Evolutionary conservation across 2,888 invertebrate species (phyloP).

Genomic region (Andrena haemorrhoa): DNA sequence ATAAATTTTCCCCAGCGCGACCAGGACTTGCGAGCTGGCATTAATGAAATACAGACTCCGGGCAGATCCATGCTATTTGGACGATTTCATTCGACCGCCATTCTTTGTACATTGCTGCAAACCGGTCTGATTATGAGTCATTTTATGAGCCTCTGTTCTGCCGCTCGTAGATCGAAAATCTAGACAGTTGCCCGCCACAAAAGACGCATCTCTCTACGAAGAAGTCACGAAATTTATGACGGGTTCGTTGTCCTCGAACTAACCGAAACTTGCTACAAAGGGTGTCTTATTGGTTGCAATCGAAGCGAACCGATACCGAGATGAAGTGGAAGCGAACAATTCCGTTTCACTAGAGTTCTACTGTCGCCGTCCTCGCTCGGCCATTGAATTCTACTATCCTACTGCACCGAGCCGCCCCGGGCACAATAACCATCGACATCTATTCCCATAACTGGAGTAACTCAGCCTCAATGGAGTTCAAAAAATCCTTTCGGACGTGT

Average conservation of each 20-base stretch:
- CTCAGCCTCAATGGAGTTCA: neutral
- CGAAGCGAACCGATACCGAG: too few species aligned
- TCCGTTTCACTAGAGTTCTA: neutral
- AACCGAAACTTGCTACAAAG: too few species aligned
- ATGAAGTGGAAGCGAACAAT: too few species aligned
- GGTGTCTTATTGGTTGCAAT: too few species aligned
- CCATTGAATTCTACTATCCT: neutral
- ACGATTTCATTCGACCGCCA: neutral
- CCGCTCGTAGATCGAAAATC: too few species aligned
- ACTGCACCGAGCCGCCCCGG: neutral
- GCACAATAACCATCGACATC: constrained; percentile 5
- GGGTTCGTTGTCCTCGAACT: too few species aligned
- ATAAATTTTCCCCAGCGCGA: neutral
- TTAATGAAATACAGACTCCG: neutral
- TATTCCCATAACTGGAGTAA: constrained; percentile 13
- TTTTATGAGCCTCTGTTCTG: neutral
- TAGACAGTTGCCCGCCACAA: too few species aligned
- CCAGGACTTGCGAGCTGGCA: too few species aligned
- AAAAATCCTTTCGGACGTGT: neutral
- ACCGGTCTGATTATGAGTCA: neutral
- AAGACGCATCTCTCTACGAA: neutral
- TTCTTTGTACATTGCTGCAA: neutral
- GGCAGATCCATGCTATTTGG: neutral
- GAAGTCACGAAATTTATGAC: neutral
- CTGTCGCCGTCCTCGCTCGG: neutral